phyloP scores from a whole-genome alignment of 2,888 invertebrate species.

The Neoitamus cyanurus region DNA sequence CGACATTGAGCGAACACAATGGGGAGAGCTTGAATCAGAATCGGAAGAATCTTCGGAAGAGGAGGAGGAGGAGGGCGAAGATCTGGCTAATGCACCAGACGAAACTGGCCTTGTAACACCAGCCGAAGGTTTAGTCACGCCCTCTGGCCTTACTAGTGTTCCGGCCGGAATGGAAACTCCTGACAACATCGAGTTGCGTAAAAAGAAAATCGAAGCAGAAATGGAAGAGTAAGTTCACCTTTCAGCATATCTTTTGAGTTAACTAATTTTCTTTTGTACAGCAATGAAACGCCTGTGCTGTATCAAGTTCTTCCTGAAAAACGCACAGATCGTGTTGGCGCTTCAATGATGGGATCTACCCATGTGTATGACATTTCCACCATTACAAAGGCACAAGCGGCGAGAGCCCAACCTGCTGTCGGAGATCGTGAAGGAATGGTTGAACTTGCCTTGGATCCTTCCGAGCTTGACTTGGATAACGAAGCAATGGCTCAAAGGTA shows the following conservation, averaged over 20 bases:
- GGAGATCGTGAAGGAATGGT: conserved; percentile 77
- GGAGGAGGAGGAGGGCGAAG: conserved; percentile 74
- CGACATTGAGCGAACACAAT: conserved; percentile 91
- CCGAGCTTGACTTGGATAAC: conserved; percentile 94
- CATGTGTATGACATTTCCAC: conserved; percentile 96
- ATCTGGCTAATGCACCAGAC: conserved; percentile 71
- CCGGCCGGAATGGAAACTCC: conserved; percentile 98
- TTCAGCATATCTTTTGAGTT: background rate
- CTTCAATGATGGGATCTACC: conserved; percentile 97
- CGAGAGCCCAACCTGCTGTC: conserved; percentile 57
- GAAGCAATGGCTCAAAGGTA: conserved; percentile 96
- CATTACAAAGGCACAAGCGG: conserved; percentile 66
- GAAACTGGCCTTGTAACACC: conserved; percentile 91
- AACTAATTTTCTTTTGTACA: conserved; percentile 62
- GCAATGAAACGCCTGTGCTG: conserved; percentile 91
- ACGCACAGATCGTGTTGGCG: conserved; percentile 87
- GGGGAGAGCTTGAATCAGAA: conserved; percentile 97
- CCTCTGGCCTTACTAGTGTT: conserved; percentile 89
- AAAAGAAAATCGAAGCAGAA: conserved; percentile 95
- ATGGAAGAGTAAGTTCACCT: conserved; percentile 82
- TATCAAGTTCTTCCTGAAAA: conserved; percentile 97
- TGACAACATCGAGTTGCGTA: conserved; percentile 96
- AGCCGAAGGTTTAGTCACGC: conserved; percentile 93
- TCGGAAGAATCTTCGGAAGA: conserved; percentile 73
- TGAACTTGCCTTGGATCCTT: conserved; percentile 96